Evolutionary conservation across 2,797 vertebrate genomes (phyloP).

Genomic region (Danio albolineatus): DNA sequence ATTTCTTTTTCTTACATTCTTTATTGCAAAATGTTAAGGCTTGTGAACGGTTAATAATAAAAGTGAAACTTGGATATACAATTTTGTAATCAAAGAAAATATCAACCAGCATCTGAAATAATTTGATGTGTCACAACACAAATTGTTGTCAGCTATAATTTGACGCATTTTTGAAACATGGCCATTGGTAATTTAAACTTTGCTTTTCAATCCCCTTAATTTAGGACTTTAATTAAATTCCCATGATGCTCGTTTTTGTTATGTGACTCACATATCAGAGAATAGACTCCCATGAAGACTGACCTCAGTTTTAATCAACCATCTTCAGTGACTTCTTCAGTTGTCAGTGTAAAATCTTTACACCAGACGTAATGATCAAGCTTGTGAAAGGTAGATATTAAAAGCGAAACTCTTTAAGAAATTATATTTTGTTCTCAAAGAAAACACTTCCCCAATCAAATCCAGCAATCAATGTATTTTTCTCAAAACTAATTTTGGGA

Average conservation of each 20-base stretch:
- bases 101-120: too few species aligned
- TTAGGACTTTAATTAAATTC: background rate
- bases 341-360: constrained; percentile 56
- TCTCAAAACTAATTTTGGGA: background rate
- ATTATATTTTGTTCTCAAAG: too few species aligned
- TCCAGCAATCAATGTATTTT: constrained; percentile 6
- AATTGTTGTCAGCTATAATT: background rate
- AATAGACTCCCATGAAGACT: constrained; percentile 1
- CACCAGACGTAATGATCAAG: constrained; percentile 70
- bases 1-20: background rate
- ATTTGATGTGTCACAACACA: too few species aligned
- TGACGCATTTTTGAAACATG: background rate
- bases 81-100: too few species aligned
- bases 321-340: constrained; percentile 53
- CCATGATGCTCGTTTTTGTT: too few species aligned
- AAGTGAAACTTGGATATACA: too few species aligned
- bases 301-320: background rate
- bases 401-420: constrained; percentile 9
- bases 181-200: background rate
- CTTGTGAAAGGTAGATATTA: constrained; percentile 74
- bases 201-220: background rate
- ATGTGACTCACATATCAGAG: background rate
- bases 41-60: too few species aligned
- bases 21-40: too few species aligned
- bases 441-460: constrained; percentile 2